Evolutionary conservation across 2,888 invertebrate genomes (phyloP), one percentile per base, ranked within the genome.

Genomic region (Andrena camellia): DNA sequence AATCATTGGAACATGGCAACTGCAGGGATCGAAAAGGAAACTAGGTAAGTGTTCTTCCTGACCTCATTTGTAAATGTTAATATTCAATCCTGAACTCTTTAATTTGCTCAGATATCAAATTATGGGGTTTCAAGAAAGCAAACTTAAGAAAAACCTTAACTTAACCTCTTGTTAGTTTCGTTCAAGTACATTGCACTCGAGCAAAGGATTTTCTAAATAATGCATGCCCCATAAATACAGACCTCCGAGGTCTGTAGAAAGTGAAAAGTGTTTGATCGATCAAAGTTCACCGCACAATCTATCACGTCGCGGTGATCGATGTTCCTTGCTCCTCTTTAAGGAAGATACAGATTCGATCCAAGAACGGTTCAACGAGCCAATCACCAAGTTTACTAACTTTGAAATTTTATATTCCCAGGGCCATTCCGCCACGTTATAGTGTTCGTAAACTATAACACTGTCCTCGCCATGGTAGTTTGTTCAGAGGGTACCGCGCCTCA

Each of bases 391-490:
- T 20, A 59, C 31, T 52, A 71, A 78, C 54, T 64, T 71, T n/a
- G 2, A n/a, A 69, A 75, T 74, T 73, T 80, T 83, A n/a, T 78
- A 68, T 64, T 81, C 72, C 33, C 73, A 89, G 88, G 89, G 42
- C 85, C 90, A 23, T 87, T 86, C 73, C 73, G 71, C n/a, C 87
- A 86, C 67, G 67, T 88, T 33, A 68, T 87, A 60, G 42, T 88
- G 42, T 78, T 59, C 13, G 79, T 67, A 13, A 69, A 88, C 67
- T 87, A 89, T 63, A 71, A 72, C 48, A 82, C 80, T 17, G 76
- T 77, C 50, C 80, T 87, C 33, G 86, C 83, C 57, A 89, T 86
- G 83, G 63, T 89, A 33, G 81, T 86, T 67, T 86, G 89, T 75
- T 80, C 84, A 8, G 79, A 78, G 59, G 77, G 85, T 59, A 82